phyloP scores from a whole-genome alignment of 2,888 invertebrate species.

The Dioctria linearis region DNA sequence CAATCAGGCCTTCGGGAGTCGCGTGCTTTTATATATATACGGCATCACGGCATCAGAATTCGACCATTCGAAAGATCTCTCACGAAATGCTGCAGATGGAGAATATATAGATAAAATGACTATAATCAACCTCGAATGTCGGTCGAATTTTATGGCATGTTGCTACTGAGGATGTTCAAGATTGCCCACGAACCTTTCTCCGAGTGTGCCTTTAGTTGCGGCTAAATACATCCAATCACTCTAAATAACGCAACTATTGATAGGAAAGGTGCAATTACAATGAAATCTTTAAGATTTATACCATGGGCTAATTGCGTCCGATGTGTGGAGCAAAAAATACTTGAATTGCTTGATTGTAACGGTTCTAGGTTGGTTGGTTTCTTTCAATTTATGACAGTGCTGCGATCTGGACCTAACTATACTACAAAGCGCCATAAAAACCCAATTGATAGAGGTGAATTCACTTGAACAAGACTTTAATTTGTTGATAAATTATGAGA shows the following conservation, averaged over 20 bases:
- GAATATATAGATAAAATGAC: constrained; percentile 33
- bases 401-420: not conserved
- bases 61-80: constrained; percentile 11
- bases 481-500: no score
- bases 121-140: constrained; percentile 38
- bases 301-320: not conserved
- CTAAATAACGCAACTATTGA: not conserved
- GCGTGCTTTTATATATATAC: constrained; percentile 26
- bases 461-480: constrained; percentile 16
- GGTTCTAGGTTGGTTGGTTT: not conserved
- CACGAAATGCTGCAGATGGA: not conserved
- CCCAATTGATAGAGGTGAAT: constrained; percentile 20
- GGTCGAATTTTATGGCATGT: constrained; percentile 49
- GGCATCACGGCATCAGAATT: constrained; percentile 8
- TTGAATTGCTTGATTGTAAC: not conserved
- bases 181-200: not conserved
- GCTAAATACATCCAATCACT: constrained; percentile 11
- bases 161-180: constrained; percentile 11
- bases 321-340: not conserved
- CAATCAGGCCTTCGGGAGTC: constrained; percentile 1
- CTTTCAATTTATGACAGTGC: constrained; percentile 4
- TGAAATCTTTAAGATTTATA: constrained; percentile 19
- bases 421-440: not conserved
- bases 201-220: not conserved
- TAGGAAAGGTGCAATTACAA: constrained; percentile 44